Percentiles rank a stretch among this genome's conserved stretches.
Conservation (phyloP, 2,113 vertebrate genomes). For the Laticauda colubrina region DNA sequence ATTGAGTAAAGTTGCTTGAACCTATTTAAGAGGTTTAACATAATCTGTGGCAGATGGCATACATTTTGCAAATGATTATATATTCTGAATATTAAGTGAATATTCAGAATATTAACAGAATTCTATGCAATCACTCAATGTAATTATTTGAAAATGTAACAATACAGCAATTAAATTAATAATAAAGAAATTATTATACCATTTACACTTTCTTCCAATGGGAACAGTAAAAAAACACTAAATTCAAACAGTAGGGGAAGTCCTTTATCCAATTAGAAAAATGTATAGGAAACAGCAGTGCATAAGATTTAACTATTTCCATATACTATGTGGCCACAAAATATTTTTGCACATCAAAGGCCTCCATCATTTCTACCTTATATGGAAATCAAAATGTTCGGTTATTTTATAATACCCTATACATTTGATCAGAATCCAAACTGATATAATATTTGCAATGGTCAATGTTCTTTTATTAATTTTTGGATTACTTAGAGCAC, state of each 20-base stretch:
- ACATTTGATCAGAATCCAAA: not conserved
- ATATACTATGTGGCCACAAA: not conserved
- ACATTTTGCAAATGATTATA: not conserved
- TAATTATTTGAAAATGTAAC: not conserved
- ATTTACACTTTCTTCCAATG: not conserved
- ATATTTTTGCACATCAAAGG: too few species aligned
- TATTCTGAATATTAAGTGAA: not conserved
- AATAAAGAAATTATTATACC: not conserved
- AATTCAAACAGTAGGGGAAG: not conserved
- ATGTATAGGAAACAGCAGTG: not conserved
- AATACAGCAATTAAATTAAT: not conserved
- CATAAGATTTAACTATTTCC: not conserved
- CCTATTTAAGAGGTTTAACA: not conserved
- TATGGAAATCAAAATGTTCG: too few species aligned
- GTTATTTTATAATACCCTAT: too few species aligned
- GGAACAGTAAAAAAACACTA: not conserved
- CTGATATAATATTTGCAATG: not conserved
- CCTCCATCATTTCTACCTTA: too few species aligned
- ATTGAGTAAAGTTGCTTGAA: not conserved
- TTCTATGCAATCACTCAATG: not conserved
- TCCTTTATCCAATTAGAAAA: not conserved
- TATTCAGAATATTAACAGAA: not conserved
- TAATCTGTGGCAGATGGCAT: not conserved
- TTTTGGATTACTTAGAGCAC: not conserved
- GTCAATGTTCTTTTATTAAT: not conserved